Conservation (phyloP, 2,888 invertebrate species). For the Drosophila austrosaltans region DNA sequence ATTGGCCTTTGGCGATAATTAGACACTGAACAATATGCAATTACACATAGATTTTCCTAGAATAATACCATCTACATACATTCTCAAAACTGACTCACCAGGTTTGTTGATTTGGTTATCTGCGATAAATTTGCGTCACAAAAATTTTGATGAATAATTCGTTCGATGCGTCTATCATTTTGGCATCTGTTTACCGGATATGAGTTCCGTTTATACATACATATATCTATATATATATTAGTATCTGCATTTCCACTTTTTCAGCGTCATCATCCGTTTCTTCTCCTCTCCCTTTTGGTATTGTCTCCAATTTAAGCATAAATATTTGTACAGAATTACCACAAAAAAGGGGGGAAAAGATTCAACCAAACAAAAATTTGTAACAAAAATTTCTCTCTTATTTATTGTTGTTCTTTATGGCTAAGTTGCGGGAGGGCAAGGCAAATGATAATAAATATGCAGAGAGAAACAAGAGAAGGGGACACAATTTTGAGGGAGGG, state of each 20-base stretch:
- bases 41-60: neutral
- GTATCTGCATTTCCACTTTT: neutral
- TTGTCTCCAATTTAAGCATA: slow-evolving; percentile 61
- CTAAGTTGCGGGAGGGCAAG: slow-evolving; percentile 48
- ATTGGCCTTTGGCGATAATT: slow-evolving; percentile 47
- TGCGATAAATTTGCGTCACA: neutral
- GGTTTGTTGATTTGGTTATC: neutral
- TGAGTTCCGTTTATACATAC: neutral
- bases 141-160: neutral
- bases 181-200: slow-evolving; percentile 4
- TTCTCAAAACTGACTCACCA: neutral
- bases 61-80: neutral
- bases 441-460: slow-evolving; percentile 74
- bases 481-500: neutral
- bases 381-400: slow-evolving; percentile 56
- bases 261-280: neutral
- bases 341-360: slow-evolving; percentile 12
- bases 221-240: too few species aligned
- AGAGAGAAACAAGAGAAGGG: slow-evolving; percentile 17
- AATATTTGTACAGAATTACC: slow-evolving; percentile 63
- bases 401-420: slow-evolving; percentile 34
- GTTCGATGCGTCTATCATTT: neutral
- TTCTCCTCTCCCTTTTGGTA: slow-evolving; percentile 26
- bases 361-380: slow-evolving; percentile 34
- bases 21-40: slow-evolving; percentile 16